Conservation (phyloP, 2,113 vertebrate species). For the Illadopsis cleaveri region DNA sequence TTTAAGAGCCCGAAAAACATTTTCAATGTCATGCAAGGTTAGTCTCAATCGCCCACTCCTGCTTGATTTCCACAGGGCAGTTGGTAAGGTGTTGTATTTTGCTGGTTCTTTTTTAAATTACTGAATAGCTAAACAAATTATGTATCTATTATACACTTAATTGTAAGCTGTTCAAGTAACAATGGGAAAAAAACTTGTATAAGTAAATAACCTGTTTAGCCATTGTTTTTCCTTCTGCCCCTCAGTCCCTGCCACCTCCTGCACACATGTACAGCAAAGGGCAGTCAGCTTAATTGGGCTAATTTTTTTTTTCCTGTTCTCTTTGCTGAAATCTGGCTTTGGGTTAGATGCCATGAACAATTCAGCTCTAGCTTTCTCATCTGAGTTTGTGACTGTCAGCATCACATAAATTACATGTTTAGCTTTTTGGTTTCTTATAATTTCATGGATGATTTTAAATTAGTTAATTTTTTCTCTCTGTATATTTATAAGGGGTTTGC, state of each 20-base stretch:
- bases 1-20: not conserved
- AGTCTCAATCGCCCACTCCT: not conserved
- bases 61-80: not conserved
- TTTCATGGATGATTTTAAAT: not conserved
- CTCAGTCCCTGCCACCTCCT: not conserved
- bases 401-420: not conserved
- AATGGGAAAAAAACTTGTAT: not conserved
- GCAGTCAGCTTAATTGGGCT: not conserved
- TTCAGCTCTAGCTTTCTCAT: not conserved
- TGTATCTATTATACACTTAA: not conserved
- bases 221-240: not conserved
- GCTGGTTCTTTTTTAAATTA: not conserved
- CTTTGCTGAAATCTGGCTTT: not conserved
- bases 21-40: not conserved
- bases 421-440: not conserved
- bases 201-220: not conserved
- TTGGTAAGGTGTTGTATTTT: not conserved
- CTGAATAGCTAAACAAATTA: not conserved
- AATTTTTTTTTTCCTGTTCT: not conserved
- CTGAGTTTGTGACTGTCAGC: not conserved
- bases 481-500: not conserved
- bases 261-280: accelerated
- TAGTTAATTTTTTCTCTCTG: not conserved
- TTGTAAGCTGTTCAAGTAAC: not conserved
- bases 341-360: not conserved